Conservation (phyloP, 2,888 invertebrate genomes). For the Dryobotodes eremita region DNA sequence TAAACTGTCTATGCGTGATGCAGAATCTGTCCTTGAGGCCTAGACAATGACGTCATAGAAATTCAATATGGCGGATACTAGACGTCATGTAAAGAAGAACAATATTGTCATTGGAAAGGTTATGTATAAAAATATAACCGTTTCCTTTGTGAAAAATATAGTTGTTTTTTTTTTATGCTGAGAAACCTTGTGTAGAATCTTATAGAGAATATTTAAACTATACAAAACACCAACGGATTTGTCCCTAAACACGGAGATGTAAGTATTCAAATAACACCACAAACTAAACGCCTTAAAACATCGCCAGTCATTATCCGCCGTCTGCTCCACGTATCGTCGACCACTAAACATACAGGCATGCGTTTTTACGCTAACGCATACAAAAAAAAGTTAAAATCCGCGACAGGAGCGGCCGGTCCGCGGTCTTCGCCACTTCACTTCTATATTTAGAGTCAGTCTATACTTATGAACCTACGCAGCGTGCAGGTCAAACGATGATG, state of each 20-base stretch:
- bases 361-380: slow-evolving; percentile 53
- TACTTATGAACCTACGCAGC: slow-evolving; percentile 48
- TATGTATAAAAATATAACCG: slow-evolving; percentile 27
- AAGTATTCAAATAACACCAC: background rate
- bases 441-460: slow-evolving; percentile 68
- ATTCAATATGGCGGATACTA: slow-evolving; percentile 36
- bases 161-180: background rate
- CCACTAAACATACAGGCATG: slow-evolving; percentile 35
- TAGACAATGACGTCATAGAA: slow-evolving; percentile 38
- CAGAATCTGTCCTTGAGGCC: slow-evolving; percentile 30
- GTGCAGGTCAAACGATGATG: slow-evolving; percentile 67
- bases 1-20: slow-evolving; percentile 12
- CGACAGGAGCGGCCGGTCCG: slow-evolving; percentile 59
- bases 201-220: no score
- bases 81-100: slow-evolving; percentile 10
- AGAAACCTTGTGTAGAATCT: background rate
- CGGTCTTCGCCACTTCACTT: slow-evolving; percentile 60
- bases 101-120: slow-evolving; percentile 30
- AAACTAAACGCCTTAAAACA: background rate
- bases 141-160: background rate
- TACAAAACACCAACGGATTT: background rate
- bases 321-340: slow-evolving; percentile 30
- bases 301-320: background rate
- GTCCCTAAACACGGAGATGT: background rate
- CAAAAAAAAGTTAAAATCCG: slow-evolving; percentile 66